phyloP scores from a whole-genome alignment of 2,797 vertebrate genomes.

The Lycodopsis pacificus region DNA sequence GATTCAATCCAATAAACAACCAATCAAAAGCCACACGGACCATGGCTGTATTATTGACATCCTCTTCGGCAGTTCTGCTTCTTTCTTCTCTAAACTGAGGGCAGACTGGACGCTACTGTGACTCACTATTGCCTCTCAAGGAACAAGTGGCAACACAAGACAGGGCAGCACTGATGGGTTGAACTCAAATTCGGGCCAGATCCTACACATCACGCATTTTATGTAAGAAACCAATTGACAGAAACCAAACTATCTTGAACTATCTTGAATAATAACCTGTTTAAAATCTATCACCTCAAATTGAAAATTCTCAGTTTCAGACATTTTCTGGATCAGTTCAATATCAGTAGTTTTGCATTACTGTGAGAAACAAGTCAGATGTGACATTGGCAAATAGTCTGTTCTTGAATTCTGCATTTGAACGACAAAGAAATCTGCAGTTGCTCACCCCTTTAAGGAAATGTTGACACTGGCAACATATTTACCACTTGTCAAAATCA shows the following conservation, averaged over 20 bases:
- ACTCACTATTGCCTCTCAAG: too few species aligned
- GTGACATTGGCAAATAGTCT: neutral
- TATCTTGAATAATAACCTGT: neutral
- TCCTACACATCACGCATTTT: neutral
- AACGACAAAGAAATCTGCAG: neutral
- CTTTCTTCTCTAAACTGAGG: too few species aligned
- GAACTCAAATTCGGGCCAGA: too few species aligned
- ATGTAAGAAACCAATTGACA: neutral
- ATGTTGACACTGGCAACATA: constrained; percentile 9
- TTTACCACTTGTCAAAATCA: constrained; percentile 40
- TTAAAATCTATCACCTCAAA: neutral
- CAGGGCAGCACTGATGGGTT: too few species aligned
- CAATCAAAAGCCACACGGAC: too few species aligned
- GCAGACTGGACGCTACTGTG: too few species aligned
- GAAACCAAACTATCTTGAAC: neutral
- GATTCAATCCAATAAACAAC: too few species aligned
- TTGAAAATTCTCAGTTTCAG: neutral
- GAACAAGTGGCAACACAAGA: too few species aligned
- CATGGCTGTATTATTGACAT: too few species aligned
- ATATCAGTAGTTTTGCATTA: too few species aligned
- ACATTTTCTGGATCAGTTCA: neutral
- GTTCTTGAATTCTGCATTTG: neutral
- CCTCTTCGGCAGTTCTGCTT: too few species aligned
- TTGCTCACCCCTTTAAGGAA: neutral
- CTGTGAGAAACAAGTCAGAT: neutral